Percentiles rank a stretch among this genome's conserved stretches.
Evolutionary conservation across 2,888 invertebrate species (phyloP).

Genomic region (Lamellibrachia columna): DNA sequence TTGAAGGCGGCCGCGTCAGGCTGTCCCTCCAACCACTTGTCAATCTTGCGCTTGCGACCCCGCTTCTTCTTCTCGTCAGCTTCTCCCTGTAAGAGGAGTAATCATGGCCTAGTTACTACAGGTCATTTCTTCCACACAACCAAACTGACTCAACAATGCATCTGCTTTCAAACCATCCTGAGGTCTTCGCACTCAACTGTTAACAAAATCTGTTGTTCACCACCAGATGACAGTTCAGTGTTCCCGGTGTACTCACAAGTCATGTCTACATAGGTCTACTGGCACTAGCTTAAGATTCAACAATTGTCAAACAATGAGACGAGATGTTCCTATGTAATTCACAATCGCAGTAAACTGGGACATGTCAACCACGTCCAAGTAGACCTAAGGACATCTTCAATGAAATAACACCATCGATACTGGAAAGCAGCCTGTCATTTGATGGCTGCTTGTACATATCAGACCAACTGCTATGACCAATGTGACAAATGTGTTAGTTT

Average conservation of each 20-base stretch:
- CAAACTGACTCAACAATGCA: not conserved
- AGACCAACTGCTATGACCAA: too few species aligned
- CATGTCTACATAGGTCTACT: too few species aligned
- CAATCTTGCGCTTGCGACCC: conserved; percentile 62
- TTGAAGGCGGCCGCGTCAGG: conserved; percentile 50
- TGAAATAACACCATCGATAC: too few species aligned
- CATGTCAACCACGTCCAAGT: too few species aligned
- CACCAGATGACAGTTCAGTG: not conserved
- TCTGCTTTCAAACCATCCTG: not conserved
- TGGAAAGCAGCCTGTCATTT: too few species aligned
- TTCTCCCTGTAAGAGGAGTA: not conserved
- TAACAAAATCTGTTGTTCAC: not conserved
- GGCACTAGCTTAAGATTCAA: too few species aligned
- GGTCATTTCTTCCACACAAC: not conserved
- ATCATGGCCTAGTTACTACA: not conserved
- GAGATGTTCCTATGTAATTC: too few species aligned
- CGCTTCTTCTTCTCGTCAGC: conserved; percentile 46
- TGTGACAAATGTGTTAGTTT: too few species aligned
- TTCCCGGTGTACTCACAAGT: not conserved
- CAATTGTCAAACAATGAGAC: too few species aligned
- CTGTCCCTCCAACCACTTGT: conserved; percentile 58
- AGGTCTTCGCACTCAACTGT: not conserved
- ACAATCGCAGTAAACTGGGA: too few species aligned
- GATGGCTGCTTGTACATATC: not conserved
- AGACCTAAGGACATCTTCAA: too few species aligned